Evolutionary conservation across 2,888 invertebrate species (phyloP).

Genomic region (Drosophila cognata): DNA sequence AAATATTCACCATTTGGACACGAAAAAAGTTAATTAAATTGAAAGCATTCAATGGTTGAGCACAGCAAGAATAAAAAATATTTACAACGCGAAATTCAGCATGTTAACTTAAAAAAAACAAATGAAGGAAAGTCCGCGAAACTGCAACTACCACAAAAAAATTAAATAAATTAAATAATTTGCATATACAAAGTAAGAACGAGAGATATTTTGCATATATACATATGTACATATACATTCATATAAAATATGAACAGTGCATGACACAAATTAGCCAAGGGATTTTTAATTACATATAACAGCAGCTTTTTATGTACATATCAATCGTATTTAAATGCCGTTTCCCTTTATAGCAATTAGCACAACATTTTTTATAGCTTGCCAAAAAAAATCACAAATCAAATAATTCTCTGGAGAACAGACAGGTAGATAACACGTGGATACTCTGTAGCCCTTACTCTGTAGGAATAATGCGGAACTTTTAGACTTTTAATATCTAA

Average conservation of each 20-base stretch:
- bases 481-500: neutral
- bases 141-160: constrained; percentile 5
- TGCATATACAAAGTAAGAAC: constrained; percentile 1
- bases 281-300: constrained; percentile 11
- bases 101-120: constrained; percentile 37
- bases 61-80: constrained; percentile 19
- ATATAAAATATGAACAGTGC: constrained; percentile 10
- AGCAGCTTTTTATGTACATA: neutral
- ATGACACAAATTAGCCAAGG: constrained; percentile 32
- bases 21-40: constrained; percentile 73
- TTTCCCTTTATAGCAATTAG: neutral
- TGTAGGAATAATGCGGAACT: neutral
- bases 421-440: neutral
- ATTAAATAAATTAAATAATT: constrained; percentile 16
- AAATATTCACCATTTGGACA: constrained; percentile 19
- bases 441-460: neutral
- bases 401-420: neutral
- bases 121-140: constrained; percentile 12
- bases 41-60: constrained; percentile 60
- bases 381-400: neutral
- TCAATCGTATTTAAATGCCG: neutral
- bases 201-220: neutral
- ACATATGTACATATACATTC: neutral
- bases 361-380: neutral
- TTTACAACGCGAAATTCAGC: constrained; percentile 31